These are phyloP conservation scores for Megaceryle alcyon DNA, from an alignment of 2,797 vertebrate species.

Conservation along the genomic window DNA sequence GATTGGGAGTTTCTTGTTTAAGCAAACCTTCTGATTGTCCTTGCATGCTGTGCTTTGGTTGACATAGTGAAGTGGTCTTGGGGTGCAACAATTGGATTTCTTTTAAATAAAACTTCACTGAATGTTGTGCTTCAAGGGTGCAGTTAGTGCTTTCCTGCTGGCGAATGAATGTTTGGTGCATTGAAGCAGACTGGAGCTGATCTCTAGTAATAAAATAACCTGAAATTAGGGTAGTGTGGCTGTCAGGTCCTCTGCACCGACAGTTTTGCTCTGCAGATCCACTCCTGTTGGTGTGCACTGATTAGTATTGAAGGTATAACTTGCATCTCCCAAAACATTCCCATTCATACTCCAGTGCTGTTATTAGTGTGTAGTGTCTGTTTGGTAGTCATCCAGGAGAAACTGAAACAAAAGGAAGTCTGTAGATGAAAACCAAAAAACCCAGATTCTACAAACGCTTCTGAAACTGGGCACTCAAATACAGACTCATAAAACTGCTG, in stretches of 20 bases:
- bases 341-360: background rate
- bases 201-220: background rate
- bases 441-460: background rate
- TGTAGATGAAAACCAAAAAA: background rate
- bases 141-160: background rate
- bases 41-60: background rate
- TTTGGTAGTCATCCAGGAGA: background rate
- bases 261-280: background rate
- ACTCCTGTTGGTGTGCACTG: rapidly evolving
- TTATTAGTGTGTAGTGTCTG: background rate
- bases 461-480: background rate
- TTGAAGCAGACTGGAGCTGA: background rate
- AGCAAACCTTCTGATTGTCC: background rate
- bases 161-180: rapidly evolving
- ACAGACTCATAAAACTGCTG: rapidly evolving
- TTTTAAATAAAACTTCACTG: background rate
- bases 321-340: background rate
- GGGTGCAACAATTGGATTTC: background rate
- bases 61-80: background rate
- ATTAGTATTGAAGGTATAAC: background rate
- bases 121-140: background rate
- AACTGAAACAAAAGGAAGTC: background rate
- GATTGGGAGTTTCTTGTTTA: background rate
- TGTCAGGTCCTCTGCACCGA: background rate
- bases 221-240: background rate